A percentile compares a stretch with the other conserved stretches of the same genome.
Conservation (phyloP, 1,140 invertebrate genomes). For the Papilio glaucus region DNA sequence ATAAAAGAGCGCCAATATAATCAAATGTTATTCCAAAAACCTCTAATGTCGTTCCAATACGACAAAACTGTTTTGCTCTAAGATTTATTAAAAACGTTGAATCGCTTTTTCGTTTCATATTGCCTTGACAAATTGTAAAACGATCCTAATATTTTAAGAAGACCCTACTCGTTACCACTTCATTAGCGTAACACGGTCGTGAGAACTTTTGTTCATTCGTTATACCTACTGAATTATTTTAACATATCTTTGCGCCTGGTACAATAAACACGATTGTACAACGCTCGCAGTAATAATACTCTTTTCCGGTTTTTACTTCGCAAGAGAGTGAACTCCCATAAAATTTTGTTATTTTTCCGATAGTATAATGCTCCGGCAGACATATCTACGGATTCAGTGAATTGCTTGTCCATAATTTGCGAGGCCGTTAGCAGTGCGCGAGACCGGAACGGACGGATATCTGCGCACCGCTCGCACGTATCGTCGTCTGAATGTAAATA, state of each 20-base stretch:
- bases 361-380: constrained; percentile 53
- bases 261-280: not conserved
- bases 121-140: too few species aligned
- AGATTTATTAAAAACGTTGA: too few species aligned
- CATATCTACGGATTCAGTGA: constrained; percentile 58
- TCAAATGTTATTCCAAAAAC: too few species aligned
- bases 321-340: constrained; percentile 55
- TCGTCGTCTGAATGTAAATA: constrained; percentile 76
- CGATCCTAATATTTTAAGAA: too few species aligned
- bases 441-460: constrained; percentile 59
- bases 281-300: not conserved
- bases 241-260: not conserved
- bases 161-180: too few species aligned
- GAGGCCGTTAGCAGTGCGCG: constrained; percentile 68
- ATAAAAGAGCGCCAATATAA: too few species aligned
- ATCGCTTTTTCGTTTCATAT: too few species aligned
- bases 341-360: constrained; percentile 76
- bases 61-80: too few species aligned
- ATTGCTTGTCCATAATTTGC: constrained; percentile 74
- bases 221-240: too few species aligned
- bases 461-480: constrained; percentile 49
- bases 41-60: too few species aligned
- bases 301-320: constrained; percentile 24
- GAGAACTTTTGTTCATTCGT: too few species aligned
- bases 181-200: too few species aligned